phyloP scores from a whole-genome alignment of 2,797 vertebrate genomes.

The Harpagifer antarcticus region DNA sequence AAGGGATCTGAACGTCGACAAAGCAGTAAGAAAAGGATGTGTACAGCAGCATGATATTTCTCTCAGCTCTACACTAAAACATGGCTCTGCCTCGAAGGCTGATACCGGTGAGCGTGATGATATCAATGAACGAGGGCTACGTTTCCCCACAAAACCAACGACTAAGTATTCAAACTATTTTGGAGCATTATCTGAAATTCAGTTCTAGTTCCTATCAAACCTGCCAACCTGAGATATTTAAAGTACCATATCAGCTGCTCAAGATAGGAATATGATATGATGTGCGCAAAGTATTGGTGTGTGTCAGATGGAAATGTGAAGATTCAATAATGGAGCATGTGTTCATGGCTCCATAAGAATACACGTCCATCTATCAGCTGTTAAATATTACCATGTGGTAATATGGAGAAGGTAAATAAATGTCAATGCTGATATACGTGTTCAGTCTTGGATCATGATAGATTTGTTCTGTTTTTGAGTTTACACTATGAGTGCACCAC shows the following conservation, averaged over 20 bases:
- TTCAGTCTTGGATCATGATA: not conserved
- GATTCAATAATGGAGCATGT: not conserved
- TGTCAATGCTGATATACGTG: not conserved
- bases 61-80: slow-evolving; percentile 40
- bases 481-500: not conserved
- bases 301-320: not conserved
- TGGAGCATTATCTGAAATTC: not conserved
- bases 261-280: slow-evolving; percentile 1
- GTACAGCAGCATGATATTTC: slow-evolving; percentile 17
- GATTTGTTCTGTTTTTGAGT: slow-evolving; percentile 5
- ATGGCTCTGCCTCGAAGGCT: slow-evolving; percentile 22
- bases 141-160: slow-evolving; percentile 29
- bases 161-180: slow-evolving; percentile 1
- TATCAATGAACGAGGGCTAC: slow-evolving; percentile 18
- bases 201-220: slow-evolving; percentile 36
- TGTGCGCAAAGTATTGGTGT: not conserved
- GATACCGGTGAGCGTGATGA: slow-evolving; percentile 7
- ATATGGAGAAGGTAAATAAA: not conserved
- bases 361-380: not conserved
- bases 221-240: slow-evolving; percentile 71
- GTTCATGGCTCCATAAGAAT: not conserved
- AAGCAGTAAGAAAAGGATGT: slow-evolving; percentile 13
- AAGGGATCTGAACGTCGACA: slow-evolving; percentile 38
- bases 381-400: not conserved
- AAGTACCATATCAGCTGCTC: slow-evolving; percentile 50